phyloP scores from a whole-genome alignment of 2,797 vertebrate species.

The Phrynocephalus forsythii region DNA sequence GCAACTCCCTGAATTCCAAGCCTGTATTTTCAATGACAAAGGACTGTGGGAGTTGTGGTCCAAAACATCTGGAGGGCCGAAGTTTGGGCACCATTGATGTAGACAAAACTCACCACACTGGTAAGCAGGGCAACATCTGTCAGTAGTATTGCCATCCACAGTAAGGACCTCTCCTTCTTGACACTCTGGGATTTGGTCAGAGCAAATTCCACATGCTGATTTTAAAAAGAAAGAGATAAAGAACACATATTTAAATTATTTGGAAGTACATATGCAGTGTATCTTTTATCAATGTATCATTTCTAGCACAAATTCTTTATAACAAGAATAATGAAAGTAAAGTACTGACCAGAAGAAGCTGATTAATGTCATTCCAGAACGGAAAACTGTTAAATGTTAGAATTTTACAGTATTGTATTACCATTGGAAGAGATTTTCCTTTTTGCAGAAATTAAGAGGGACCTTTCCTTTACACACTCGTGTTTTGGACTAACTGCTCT shows the following conservation, averaged over 20 bases:
- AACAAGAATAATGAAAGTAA: background rate
- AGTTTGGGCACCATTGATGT: no score
- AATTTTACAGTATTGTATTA: background rate
- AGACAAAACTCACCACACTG: constrained; percentile 86
- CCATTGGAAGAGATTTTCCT: background rate
- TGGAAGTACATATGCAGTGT: background rate
- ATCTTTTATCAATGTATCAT: background rate
- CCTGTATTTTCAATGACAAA: no score
- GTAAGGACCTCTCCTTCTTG: constrained; percentile 88
- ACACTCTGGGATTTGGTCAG: constrained; percentile 83
- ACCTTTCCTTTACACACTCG: background rate
- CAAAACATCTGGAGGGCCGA: no score
- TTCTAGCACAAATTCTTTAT: background rate
- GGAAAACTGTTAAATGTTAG: background rate
- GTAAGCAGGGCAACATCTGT: constrained; percentile 91
- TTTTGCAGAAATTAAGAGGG: background rate
- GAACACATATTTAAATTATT: background rate
- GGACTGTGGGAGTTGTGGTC: no score
- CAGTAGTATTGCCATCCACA: constrained; percentile 85
- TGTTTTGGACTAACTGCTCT: background rate
- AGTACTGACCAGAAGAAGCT: background rate
- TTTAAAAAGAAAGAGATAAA: constrained; percentile 29
- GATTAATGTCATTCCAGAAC: background rate
- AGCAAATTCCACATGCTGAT: constrained; percentile 86
- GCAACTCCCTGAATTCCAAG: no score